A percentile compares a stretch with the other conserved stretches of the same genome.
Conservation (phyloP, 2,888 invertebrate genomes). For the Unio pictorum region DNA sequence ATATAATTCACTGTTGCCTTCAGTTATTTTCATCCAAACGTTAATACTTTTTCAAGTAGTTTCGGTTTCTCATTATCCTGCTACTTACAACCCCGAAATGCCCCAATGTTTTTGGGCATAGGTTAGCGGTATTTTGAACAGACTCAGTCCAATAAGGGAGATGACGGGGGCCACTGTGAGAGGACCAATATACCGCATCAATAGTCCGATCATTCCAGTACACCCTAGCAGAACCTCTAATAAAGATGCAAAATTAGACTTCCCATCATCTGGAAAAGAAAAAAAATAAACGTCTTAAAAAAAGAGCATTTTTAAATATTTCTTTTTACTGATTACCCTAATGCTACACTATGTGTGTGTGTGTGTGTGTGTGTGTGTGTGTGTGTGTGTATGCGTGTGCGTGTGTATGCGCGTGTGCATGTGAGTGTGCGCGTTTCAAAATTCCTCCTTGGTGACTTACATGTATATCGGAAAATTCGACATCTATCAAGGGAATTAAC, state of each 20-base stretch:
- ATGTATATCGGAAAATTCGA: no score
- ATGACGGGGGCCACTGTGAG: slow-evolving; percentile 88
- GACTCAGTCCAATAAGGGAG: slow-evolving; percentile 84
- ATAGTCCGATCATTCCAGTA: slow-evolving; percentile 34
- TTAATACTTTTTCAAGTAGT: not conserved
- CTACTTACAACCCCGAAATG: slow-evolving; percentile 81
- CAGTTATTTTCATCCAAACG: no score
- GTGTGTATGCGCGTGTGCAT: no score
- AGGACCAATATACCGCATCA: slow-evolving; percentile 78
- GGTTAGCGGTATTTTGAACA: slow-evolving; percentile 85
- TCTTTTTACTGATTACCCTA: no score
- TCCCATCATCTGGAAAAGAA: slow-evolving; percentile 30
- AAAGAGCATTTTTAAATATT: not conserved
- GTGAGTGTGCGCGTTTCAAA: no score
- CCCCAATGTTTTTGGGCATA: slow-evolving; percentile 88
- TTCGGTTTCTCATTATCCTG: not conserved
- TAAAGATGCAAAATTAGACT: slow-evolving; percentile 32
- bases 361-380: no score
- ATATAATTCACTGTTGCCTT: no score
- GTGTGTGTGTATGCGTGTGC: no score
- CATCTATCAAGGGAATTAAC: no score
- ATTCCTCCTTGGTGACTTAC: no score
- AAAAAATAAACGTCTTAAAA: not conserved
- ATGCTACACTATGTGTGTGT: no score
- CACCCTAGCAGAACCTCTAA: slow-evolving; percentile 35